Conservation (phyloP, 92 coral and sea anemone species). For the Meandrina meandrites region DNA sequence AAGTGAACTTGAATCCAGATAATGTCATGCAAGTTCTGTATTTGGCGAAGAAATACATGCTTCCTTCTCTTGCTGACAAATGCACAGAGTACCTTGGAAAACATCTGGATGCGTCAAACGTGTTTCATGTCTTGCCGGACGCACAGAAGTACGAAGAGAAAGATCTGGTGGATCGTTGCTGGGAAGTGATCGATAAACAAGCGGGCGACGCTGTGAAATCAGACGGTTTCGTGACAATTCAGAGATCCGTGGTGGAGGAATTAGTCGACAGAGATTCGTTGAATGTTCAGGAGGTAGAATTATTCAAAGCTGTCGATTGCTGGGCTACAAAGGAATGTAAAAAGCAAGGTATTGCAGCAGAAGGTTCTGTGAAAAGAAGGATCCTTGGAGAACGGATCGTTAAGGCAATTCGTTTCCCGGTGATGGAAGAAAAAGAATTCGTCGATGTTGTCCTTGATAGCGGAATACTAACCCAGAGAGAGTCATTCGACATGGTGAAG, state of each 20-base stretch:
- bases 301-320: constrained; percentile 58
- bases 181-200: constrained; percentile 50
- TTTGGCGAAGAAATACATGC: constrained; percentile 65
- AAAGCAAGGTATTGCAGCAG: constrained; percentile 18
- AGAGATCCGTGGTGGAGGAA: constrained; percentile 23
- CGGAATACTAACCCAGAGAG: constrained; percentile 17
- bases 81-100: constrained; percentile 29
- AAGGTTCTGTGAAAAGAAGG: constrained; percentile 51
- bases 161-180: constrained; percentile 48
- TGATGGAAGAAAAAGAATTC: constrained; percentile 49
- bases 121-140: constrained; percentile 44
- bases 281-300: constrained; percentile 39
- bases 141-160: constrained; percentile 45
- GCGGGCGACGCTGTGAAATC: constrained; percentile 48
- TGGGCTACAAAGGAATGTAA: constrained; percentile 52
- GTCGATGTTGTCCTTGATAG: too few relatives aligned
- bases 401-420: constrained; percentile 49
- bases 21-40: constrained; percentile 54
- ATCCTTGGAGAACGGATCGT: constrained; percentile 52
- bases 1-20: constrained; percentile 42
- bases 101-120: constrained; percentile 45
- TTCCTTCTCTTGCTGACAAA: constrained; percentile 51
- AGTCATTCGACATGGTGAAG: constrained; percentile 13
- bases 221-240: constrained; percentile 38
- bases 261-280: constrained; percentile 35